Percentiles rank a stretch among this genome's conserved stretches.
These are phyloP conservation scores for Sinelater perroti DNA, from an alignment of 2,888 invertebrate genomes.

Conservation along the genomic window DNA sequence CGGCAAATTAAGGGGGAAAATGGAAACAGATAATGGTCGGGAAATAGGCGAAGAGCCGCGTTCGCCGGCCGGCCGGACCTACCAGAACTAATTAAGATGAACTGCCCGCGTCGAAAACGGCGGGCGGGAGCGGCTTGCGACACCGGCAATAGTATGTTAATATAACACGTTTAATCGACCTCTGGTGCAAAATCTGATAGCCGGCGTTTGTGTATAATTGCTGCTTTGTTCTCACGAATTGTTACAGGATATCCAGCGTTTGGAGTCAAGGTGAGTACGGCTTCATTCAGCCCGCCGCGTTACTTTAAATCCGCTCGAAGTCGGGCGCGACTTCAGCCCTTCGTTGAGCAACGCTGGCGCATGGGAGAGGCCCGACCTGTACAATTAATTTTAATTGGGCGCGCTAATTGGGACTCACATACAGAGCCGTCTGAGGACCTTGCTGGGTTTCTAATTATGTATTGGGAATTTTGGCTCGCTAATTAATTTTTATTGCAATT, in stretches of 20 bases:
- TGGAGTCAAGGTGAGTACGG: conserved; percentile 43
- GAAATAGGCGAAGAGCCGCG: too few relatives aligned
- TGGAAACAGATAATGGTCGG: conserved; percentile 7
- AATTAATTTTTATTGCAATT: too few relatives aligned
- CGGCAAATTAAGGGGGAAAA: conserved; percentile 3
- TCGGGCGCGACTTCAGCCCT: too few relatives aligned
- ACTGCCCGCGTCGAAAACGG: conserved; percentile 19
- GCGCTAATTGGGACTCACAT: too few relatives aligned
- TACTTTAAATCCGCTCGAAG: too few relatives aligned
- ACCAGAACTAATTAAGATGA: conserved; percentile 36
- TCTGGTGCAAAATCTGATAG: conserved; percentile 40
- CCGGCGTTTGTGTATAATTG: conserved; percentile 41
- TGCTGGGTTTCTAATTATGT: too few relatives aligned
- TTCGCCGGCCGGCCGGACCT: conserved; percentile 3
- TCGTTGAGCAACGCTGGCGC: too few relatives aligned
- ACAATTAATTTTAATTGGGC: too few relatives aligned
- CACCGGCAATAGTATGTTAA: conserved; percentile 37
- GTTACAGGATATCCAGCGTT: conserved; percentile 42
- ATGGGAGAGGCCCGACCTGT: too few relatives aligned
- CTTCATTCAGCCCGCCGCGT: too few relatives aligned
- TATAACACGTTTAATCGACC: conserved; percentile 38
- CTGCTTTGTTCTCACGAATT: conserved; percentile 44
- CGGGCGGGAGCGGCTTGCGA: conserved; percentile 30
- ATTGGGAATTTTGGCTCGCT: too few relatives aligned
- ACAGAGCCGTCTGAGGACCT: too few relatives aligned